phyloP scores from a whole-genome alignment of 2,113 vertebrate genomes.

The Thryonomys swinderianus region DNA sequence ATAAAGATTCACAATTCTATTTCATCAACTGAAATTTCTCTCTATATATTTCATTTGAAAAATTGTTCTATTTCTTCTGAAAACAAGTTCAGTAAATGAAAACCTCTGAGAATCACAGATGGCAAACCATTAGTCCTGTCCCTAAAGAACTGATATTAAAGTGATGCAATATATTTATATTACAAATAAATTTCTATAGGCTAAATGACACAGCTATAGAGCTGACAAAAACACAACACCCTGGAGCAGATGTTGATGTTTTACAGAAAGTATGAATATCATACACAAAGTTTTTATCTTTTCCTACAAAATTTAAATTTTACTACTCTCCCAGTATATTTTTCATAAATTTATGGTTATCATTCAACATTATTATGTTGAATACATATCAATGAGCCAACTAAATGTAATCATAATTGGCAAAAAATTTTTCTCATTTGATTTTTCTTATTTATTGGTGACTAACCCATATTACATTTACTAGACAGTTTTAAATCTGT shows the following conservation, averaged over 20 bases:
- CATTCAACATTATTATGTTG: conserved; percentile 50
- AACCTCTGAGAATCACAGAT: neutral
- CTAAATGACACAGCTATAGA: neutral
- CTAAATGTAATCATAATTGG: conserved; percentile 12
- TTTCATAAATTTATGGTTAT: conserved; percentile 52
- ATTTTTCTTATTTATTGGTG: conserved; percentile 66
- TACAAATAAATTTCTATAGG: neutral
- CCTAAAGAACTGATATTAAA: neutral
- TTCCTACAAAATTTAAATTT: conserved; percentile 22
- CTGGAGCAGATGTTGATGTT: neutral
- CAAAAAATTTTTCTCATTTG: conserved; percentile 63
- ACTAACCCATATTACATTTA: conserved; percentile 43
- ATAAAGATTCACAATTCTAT: neutral
- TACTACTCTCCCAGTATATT: neutral
- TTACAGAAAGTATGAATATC: neutral
- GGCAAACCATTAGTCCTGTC: neutral
- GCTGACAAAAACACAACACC: neutral
- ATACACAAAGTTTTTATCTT: neutral
- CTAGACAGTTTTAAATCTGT: neutral
- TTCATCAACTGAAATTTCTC: neutral
- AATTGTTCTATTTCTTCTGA: neutral
- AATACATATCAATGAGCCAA: conserved; percentile 6
- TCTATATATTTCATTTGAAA: neutral
- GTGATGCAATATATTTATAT: neutral
- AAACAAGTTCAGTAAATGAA: neutral